Evolutionary conservation across 1,140 invertebrate species (phyloP).

Genomic region (Zaprionus gabonicus): DNA sequence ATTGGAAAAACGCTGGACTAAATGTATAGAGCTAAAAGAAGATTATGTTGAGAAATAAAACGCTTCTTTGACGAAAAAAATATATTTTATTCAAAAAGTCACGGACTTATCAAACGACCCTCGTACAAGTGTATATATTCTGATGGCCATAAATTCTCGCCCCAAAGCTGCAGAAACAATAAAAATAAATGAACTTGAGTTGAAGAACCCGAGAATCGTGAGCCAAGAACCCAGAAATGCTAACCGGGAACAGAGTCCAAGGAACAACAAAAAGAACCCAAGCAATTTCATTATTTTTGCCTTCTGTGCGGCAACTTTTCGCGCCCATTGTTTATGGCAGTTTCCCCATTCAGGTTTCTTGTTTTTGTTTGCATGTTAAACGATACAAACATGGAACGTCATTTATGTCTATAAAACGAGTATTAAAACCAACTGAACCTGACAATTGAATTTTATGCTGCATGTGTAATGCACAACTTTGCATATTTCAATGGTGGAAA

Average conservation of each 20-base stretch:
- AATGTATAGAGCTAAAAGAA: too few species aligned
- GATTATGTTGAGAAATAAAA: too few species aligned
- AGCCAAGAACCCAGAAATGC: neutral
- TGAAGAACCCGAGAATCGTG: constrained; percentile 8
- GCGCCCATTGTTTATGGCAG: constrained; percentile 67
- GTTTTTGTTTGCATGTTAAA: constrained; percentile 67
- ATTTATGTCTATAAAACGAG: constrained; percentile 38
- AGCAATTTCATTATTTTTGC: constrained; percentile 79
- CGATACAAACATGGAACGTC: constrained; percentile 48
- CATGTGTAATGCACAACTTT: neutral
- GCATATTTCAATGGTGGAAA: neutral
- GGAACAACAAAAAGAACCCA: constrained; percentile 35
- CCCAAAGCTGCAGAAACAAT: constrained; percentile 75
- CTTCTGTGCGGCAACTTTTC: constrained; percentile 57
- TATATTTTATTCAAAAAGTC: too few species aligned
- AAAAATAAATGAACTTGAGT: constrained; percentile 81
- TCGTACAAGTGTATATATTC: constrained; percentile 42
- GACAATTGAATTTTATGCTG: neutral
- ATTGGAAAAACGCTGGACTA: too few species aligned
- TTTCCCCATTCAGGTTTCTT: constrained; percentile 38
- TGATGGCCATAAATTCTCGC: constrained; percentile 72
- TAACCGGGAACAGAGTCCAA: constrained; percentile 43
- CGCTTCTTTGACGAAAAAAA: too few species aligned
- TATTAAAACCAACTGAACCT: neutral
- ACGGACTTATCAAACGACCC: too few species aligned